phyloP scores from a whole-genome alignment of 1,140 invertebrate species.

The Thaumatotibia leucotreta region DNA sequence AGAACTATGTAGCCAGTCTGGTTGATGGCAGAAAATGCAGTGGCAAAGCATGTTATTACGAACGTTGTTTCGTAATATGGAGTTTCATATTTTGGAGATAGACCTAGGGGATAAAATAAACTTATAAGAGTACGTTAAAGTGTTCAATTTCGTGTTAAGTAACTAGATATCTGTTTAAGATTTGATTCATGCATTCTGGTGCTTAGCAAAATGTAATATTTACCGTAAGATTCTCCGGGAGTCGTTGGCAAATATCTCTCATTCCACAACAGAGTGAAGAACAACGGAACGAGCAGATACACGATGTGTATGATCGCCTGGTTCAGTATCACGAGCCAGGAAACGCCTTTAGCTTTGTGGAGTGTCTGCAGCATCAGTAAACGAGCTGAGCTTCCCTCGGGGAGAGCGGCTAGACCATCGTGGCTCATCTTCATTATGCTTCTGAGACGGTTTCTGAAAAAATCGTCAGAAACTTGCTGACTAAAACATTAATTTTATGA shows the following conservation, averaged over 20 bases:
- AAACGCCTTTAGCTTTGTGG: slow-evolving; percentile 18
- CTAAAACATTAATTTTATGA: too few relatives aligned
- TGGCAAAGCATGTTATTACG: slow-evolving; percentile 24
- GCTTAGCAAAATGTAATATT: not conserved
- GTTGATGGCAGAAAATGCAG: slow-evolving; percentile 35
- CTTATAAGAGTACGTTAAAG: not conserved
- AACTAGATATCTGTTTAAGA: too few relatives aligned
- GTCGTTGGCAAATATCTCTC: slow-evolving; percentile 32
- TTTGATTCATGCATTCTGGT: too few relatives aligned
- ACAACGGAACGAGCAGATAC: slow-evolving; percentile 29
- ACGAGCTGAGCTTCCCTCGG: slow-evolving; percentile 16
- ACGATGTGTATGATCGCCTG: slow-evolving; percentile 22
- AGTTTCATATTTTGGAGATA: slow-evolving; percentile 30
- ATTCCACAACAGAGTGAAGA: slow-evolving; percentile 31
- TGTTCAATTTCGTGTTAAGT: too few relatives aligned
- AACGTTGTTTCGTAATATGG: slow-evolving; percentile 36
- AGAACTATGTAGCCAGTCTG: slow-evolving; percentile 38
- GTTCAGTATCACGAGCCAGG: slow-evolving; percentile 29
- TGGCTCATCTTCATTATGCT: slow-evolving; percentile 26
- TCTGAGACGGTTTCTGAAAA: slow-evolving; percentile 20
- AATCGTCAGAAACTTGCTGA: too few relatives aligned
- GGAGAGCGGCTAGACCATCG: slow-evolving; percentile 22
- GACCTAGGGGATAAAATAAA: slow-evolving; percentile 24
- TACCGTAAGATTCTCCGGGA: slow-evolving; percentile 36
- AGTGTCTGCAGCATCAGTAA: slow-evolving; percentile 20